Conservation (phyloP, 2,113 vertebrate species). For the Cyprinus carpio region DNA sequence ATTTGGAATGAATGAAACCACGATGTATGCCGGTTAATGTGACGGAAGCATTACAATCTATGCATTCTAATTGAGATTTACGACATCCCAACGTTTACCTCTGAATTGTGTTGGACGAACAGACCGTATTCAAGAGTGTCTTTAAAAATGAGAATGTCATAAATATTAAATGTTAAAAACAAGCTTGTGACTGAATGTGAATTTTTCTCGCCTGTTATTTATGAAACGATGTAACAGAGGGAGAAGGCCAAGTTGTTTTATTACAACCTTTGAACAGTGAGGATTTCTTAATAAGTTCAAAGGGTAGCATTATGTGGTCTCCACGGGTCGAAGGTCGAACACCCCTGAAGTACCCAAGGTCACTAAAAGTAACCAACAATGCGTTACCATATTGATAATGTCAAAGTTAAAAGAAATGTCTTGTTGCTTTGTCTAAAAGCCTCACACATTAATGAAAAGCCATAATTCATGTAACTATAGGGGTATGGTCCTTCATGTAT, state of each 20-base stretch:
- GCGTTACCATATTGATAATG: slow-evolving; percentile 89
- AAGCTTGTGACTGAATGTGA: background rate
- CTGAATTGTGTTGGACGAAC: background rate
- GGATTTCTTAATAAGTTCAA: slow-evolving; percentile 78
- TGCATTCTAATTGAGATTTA: slow-evolving; percentile 26
- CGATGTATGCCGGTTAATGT: slow-evolving; percentile 1
- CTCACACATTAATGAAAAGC: background rate
- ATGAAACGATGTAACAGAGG: slow-evolving; percentile 1
- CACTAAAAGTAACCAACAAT: slow-evolving; percentile 80
- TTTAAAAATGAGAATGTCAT: background rate
- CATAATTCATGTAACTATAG: background rate
- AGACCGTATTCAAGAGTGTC: background rate
- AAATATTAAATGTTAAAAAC: slow-evolving; percentile 8
- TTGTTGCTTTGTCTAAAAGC: slow-evolving; percentile 20
- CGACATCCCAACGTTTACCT: background rate
- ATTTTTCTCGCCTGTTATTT: slow-evolving; percentile 12
- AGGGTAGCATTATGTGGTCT: slow-evolving; percentile 84
- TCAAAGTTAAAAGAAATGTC: slow-evolving; percentile 70
- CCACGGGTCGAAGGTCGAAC: slow-evolving; percentile 86
- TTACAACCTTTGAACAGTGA: slow-evolving; percentile 72
- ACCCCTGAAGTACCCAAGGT: slow-evolving; percentile 77
- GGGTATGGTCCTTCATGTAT: background rate
- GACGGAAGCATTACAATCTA: background rate
- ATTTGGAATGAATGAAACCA: background rate
- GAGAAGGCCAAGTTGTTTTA: slow-evolving; percentile 15